These are phyloP conservation scores for Vireo altiloquus DNA, from an alignment of 2,113 vertebrate genomes.

Conservation along the genomic window DNA sequence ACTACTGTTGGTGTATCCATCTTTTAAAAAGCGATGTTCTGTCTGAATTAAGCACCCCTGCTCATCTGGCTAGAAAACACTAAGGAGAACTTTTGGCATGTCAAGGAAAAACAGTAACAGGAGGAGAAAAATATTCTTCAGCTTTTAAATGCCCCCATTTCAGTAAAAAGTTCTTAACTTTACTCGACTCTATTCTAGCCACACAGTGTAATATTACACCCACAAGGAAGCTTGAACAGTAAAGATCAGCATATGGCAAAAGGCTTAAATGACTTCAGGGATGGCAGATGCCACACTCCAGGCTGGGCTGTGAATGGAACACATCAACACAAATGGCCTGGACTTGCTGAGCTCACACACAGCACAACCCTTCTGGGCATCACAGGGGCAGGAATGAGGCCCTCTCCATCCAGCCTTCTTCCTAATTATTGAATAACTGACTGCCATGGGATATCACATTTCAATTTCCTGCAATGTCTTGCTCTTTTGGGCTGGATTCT, in stretches of 20 bases:
- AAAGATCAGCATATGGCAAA: neutral
- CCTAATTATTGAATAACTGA: neutral
- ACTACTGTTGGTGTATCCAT: accelerated
- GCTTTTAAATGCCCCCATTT: neutral
- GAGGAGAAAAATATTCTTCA: neutral
- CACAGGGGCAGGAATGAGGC: neutral
- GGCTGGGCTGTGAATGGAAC: neutral
- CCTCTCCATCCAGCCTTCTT: neutral
- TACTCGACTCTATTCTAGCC: neutral
- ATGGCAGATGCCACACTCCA: neutral
- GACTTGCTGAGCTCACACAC: neutral
- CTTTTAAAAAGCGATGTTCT: neutral
- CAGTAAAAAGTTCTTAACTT: neutral
- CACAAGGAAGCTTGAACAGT: neutral
- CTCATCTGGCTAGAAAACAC: neutral
- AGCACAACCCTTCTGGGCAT: neutral
- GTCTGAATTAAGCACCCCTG: neutral
- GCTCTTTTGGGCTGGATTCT: neutral
- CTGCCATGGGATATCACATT: neutral
- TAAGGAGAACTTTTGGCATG: neutral
- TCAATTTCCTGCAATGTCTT: neutral
- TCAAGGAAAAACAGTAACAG: neutral
- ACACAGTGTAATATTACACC: neutral
- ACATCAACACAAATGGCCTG: neutral
- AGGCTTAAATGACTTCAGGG: neutral